These are phyloP conservation scores for Chrysemys picta DNA, from an alignment of 2,113 vertebrate species.

Conservation along the genomic window DNA sequence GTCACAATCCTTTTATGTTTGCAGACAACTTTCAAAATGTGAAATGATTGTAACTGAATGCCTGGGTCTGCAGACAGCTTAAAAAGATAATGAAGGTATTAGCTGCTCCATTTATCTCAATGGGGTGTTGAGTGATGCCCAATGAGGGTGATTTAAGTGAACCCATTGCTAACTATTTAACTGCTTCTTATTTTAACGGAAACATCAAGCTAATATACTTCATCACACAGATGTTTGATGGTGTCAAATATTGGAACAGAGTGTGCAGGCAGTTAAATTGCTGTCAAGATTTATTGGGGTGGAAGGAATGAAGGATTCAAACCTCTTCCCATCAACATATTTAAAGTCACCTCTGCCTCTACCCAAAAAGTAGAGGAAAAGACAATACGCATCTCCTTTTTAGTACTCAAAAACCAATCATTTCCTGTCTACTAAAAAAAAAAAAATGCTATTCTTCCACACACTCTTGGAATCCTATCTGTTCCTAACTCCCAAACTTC, in stretches of 20 bases:
- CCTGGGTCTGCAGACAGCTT: background rate
- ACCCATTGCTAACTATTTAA: background rate
- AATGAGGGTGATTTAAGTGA: background rate
- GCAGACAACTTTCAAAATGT: background rate
- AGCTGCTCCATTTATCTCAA: background rate
- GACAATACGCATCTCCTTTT: background rate
- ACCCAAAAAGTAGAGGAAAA: background rate
- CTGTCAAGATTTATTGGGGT: background rate
- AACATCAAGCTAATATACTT: background rate
- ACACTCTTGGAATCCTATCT: background rate
- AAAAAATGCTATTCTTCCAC: background rate
- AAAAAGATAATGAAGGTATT: background rate
- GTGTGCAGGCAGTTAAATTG: background rate
- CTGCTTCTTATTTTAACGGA: background rate
- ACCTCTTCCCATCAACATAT: background rate
- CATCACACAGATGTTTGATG: background rate
- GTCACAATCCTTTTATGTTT: background rate
- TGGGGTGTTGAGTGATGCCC: rapidly evolving
- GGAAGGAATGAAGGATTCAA: background rate
- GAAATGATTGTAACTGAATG: background rate
- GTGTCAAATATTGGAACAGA: background rate
- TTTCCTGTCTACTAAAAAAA: slow-evolving; percentile 4
- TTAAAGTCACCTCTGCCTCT: background rate
- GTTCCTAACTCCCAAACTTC: background rate
- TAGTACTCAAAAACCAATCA: slow-evolving; percentile 1